Conservation (phyloP, 2,888 invertebrate genomes). For the Pseudoips prasinana region DNA sequence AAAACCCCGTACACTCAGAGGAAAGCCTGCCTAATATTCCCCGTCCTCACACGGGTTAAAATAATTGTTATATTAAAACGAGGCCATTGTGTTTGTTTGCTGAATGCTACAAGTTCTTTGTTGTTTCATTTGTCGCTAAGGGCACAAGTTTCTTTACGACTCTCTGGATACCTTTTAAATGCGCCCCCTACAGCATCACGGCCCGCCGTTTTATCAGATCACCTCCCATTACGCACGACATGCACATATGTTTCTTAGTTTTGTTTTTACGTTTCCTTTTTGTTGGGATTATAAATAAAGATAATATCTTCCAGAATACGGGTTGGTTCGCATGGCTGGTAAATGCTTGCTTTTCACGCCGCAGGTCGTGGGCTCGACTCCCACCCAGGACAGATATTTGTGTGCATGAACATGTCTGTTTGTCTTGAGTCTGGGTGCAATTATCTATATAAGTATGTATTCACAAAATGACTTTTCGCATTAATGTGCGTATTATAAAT, state of each 20-base stretch:
- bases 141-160: slow-evolving; percentile 41
- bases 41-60: no score
- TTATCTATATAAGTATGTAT: no score
- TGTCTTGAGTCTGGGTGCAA: no score
- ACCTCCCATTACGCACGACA: slow-evolving; percentile 35
- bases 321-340: no score
- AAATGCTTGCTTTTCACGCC: no score
- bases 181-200: slow-evolving; percentile 36
- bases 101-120: slow-evolving; percentile 29
- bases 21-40: no score
- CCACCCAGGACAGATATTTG: no score
- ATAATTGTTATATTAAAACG: no score
- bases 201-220: slow-evolving; percentile 41
- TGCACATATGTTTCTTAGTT: slow-evolving; percentile 33
- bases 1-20: no score
- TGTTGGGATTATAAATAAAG: slow-evolving; percentile 32
- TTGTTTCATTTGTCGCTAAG: slow-evolving; percentile 40
- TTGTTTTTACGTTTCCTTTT: slow-evolving; percentile 27
- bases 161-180: slow-evolving; percentile 40
- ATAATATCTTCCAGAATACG: slow-evolving; percentile 15
- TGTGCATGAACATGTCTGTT: no score
- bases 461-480: slow-evolving; percentile 7
- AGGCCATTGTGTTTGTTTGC: slow-evolving; percentile 10
- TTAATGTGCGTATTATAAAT: no score
- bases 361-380: no score